Evolutionary conservation across 2,888 invertebrate genomes (phyloP), one percentile per base, ranked within the genome.

Genomic region (Schrankia costaestrigalis): DNA sequence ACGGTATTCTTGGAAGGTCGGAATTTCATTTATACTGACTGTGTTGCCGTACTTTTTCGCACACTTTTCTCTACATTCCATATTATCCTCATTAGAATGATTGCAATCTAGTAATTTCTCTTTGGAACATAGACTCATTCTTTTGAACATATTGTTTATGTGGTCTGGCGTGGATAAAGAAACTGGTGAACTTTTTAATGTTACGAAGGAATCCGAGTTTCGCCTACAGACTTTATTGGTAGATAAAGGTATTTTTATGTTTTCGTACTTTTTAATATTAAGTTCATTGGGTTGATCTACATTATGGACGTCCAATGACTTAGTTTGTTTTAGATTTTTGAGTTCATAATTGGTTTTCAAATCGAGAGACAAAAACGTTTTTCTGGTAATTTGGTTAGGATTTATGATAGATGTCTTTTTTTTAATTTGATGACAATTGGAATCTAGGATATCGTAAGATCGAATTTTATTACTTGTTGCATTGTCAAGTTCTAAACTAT

Each of bases 1-100:
- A 23, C 64, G 73, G 64, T 89, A 89, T 64, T 90, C 89, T 71
- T 84, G 89, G 63, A 85, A 84, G 43, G 83, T 81, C 19, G 87
- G 87, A 36, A 83, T 73, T 57, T 89, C 88, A 48, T 89, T 89
- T 29, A 89, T 89, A 60, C 86, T 89, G 46, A 89, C 88, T 44
- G 78, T 75, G 57, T 82, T 86, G 51, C 65, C 50, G 23, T 58
- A 63, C 44, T 68, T 79, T 55, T 62, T 76, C 24, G 26, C 22
- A 32, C 9, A 58, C 41, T 68, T 71, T 11, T 39, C 41, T 14
- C 45, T 43, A 11, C 11, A 11, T 14, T 56, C 44, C 2, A 18
- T 19, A 12, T 46, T 30, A 17, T 25, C 11, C 7, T 35, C 29
- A 1, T 11, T 33, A n/a, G 18, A 14, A 7, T 42, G 30, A 10